These are phyloP conservation scores for Ennomos erosarius DNA, from an alignment of 2,888 invertebrate species.

Conservation along the genomic window DNA sequence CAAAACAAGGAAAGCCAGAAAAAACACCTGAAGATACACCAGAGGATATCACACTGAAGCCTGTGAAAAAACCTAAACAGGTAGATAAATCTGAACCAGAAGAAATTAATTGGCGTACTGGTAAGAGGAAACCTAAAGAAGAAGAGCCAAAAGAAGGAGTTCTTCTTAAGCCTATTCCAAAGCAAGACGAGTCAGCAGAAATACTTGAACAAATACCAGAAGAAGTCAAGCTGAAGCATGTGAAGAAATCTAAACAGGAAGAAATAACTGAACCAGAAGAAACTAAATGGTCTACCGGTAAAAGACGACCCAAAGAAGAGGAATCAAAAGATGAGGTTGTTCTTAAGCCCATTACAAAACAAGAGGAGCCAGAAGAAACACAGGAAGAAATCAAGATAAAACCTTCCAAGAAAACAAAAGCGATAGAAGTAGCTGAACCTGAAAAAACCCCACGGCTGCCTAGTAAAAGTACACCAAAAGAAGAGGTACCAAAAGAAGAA, in stretches of 20 bases:
- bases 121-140: slow-evolving; percentile 46
- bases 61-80: slow-evolving; percentile 50
- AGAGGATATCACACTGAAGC: no score
- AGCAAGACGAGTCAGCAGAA: slow-evolving; percentile 39
- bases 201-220: slow-evolving; percentile 58
- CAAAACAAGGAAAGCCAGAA: slow-evolving; percentile 54
- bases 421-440: no score
- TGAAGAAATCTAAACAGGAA: slow-evolving; percentile 45
- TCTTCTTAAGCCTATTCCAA: slow-evolving; percentile 51
- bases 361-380: slow-evolving; percentile 59
- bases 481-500: no score
- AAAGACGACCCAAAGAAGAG: slow-evolving; percentile 50
- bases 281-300: slow-evolving; percentile 50
- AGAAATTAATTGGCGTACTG: slow-evolving; percentile 47
- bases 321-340: slow-evolving; percentile 48
- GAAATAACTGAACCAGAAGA: slow-evolving; percentile 56
- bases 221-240: slow-evolving; percentile 57
- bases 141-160: slow-evolving; percentile 58
- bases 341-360: slow-evolving; percentile 54
- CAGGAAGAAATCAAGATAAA: slow-evolving; percentile 58
- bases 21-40: slow-evolving; percentile 59
- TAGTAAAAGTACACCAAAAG: no score
- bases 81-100: slow-evolving; percentile 59
- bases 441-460: no score
- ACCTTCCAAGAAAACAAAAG: no score